Conservation (phyloP, 2,888 invertebrate species). For the Biston betularia region DNA sequence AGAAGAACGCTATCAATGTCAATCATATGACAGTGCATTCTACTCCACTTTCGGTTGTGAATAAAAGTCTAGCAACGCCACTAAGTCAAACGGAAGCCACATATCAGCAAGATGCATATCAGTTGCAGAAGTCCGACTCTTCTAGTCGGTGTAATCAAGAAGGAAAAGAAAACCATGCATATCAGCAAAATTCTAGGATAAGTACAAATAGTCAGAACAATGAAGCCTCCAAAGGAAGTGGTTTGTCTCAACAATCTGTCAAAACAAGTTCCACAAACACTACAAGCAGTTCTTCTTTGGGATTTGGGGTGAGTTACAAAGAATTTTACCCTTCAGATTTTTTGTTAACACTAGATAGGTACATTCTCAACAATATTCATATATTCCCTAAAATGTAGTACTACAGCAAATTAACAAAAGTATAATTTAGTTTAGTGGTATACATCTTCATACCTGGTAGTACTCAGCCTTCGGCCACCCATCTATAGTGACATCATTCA, state of each 20-base stretch:
- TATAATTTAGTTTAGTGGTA: too few relatives aligned
- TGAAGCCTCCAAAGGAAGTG: conserved; percentile 68
- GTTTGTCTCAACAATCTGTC: conserved; percentile 64
- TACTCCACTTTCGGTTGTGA: conserved; percentile 83
- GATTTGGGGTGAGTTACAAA: conserved; percentile 77
- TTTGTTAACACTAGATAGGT: background rate
- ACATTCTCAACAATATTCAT: background rate
- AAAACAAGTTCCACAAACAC: conserved; percentile 77
- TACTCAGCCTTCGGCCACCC: too few relatives aligned
- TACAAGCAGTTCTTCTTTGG: conserved; percentile 75
- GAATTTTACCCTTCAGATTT: conserved; percentile 45
- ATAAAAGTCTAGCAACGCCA: conserved; percentile 88
- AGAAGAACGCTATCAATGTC: conserved; percentile 75
- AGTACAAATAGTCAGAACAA: conserved; percentile 77
- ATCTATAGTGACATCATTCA: too few relatives aligned
- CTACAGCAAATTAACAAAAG: too few relatives aligned
- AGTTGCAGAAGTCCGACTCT: conserved; percentile 83
- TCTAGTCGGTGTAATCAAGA: conserved; percentile 83
- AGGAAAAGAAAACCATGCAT: conserved; percentile 85
- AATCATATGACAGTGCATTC: conserved; percentile 86
- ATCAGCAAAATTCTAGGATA: conserved; percentile 79
- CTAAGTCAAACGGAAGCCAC: conserved; percentile 86
- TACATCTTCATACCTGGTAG: too few relatives aligned
- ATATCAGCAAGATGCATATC: conserved; percentile 85
- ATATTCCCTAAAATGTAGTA: too few relatives aligned